Percentiles rank a stretch among this genome's conserved stretches.
These are phyloP conservation scores for Cryptoprocta ferox DNA, from an alignment of 2,797 vertebrate genomes.

Conservation along the genomic window DNA sequence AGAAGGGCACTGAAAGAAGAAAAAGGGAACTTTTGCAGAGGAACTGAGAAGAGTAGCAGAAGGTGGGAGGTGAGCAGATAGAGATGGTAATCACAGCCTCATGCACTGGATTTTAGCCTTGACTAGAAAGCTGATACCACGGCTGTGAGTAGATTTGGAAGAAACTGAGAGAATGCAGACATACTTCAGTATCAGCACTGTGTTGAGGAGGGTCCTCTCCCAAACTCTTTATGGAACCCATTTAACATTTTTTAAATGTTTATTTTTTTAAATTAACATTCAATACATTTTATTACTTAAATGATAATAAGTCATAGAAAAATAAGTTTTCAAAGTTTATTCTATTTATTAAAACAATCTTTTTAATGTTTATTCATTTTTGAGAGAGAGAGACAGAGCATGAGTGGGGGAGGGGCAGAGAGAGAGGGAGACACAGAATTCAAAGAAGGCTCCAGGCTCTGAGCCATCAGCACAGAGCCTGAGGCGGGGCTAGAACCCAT, in stretches of 20 bases:
- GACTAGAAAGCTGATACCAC: neutral
- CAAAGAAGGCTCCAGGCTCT: too few relatives aligned
- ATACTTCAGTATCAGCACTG: neutral
- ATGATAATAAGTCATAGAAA: neutral
- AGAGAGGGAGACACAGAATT: too few relatives aligned
- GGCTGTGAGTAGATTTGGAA: neutral
- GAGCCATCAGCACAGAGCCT: too few relatives aligned
- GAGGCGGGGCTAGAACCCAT: too few relatives aligned
- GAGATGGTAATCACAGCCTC: neutral
- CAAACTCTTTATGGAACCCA: neutral
- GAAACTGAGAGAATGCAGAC: neutral
- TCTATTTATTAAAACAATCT: neutral
- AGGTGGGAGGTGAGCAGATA: neutral
- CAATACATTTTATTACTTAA: neutral
- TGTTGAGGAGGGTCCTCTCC: neutral
- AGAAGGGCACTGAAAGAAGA: neutral
- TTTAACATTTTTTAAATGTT: neutral
- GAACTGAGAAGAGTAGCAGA: neutral
- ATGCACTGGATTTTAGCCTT: neutral
- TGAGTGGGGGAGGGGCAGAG: too few relatives aligned
- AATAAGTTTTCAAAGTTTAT: neutral
- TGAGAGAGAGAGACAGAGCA: too few relatives aligned
- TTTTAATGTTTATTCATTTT: too few relatives aligned
- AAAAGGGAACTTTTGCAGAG: neutral
- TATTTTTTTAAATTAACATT: neutral